phyloP scores from a whole-genome alignment of 2,113 vertebrate genomes.

The Azemiops feae region DNA sequence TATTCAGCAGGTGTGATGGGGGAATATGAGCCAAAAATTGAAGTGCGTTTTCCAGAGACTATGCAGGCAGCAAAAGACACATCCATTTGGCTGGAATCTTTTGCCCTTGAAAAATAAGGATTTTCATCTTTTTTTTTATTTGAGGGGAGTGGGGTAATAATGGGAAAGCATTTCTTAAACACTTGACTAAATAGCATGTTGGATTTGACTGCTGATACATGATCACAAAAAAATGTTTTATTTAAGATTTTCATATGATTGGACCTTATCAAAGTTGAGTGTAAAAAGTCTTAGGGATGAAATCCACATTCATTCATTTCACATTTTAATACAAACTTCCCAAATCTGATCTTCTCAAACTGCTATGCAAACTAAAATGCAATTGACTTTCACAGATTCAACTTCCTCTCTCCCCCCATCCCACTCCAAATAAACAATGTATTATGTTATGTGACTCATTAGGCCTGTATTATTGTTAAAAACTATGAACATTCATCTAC shows the following conservation, averaged over 20 bases:
- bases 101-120: conserved; percentile 93
- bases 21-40: conserved; percentile 91
- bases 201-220: not conserved
- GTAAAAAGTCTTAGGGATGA: not conserved
- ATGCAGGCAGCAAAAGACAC: conserved; percentile 78
- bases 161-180: not conserved
- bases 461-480: not conserved
- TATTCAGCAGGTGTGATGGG: conserved; percentile 85
- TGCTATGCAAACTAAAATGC: not conserved
- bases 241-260: not conserved
- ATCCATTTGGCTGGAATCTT: conserved; percentile 86
- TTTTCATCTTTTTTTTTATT: conserved; percentile 20
- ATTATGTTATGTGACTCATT: not conserved
- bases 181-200: not conserved
- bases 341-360: not conserved
- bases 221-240: not conserved
- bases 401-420: not conserved
- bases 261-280: not conserved
- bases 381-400: not conserved
- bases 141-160: not conserved
- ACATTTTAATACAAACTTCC: not conserved
- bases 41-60: conserved; percentile 82
- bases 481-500: not conserved
- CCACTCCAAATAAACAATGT: not conserved
- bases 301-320: not conserved